phyloP scores from a whole-genome alignment of 2,113 vertebrate species.

The Heliornis fulica region DNA sequence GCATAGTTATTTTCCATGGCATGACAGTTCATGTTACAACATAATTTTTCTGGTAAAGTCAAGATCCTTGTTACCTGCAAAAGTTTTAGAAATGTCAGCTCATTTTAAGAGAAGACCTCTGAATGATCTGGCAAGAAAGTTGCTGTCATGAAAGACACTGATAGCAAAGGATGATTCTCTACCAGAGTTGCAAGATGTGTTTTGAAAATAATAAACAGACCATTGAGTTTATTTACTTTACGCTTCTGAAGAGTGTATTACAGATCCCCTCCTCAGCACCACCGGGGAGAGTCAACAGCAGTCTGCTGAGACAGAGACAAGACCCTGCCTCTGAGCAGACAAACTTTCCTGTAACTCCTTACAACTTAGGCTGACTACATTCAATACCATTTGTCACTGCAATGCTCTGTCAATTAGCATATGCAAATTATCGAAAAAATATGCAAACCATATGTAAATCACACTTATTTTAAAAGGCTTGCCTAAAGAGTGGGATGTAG shows the following conservation, averaged over 20 bases:
- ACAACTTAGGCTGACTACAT: neutral
- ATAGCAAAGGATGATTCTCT: neutral
- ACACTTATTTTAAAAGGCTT: constrained; percentile 36
- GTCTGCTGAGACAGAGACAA: neutral
- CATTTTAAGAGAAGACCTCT: neutral
- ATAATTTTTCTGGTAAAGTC: neutral
- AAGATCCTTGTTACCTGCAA: neutral
- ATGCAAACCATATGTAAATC: constrained; percentile 36
- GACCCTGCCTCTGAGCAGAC: neutral
- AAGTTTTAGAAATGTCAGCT: neutral
- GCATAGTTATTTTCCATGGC: neutral
- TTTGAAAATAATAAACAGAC: neutral
- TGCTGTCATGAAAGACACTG: neutral
- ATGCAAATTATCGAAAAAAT: constrained; percentile 22
- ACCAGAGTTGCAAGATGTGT: neutral
- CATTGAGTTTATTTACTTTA: neutral
- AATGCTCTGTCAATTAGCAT: constrained; percentile 21
- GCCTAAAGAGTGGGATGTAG: constrained; percentile 40
- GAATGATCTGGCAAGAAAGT: neutral
- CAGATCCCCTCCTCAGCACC: neutral
- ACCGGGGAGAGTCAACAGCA: neutral
- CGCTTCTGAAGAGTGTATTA: neutral
- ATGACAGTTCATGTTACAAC: too few relatives aligned
- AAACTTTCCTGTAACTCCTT: constrained; percentile 12
- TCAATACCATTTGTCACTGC: neutral